phyloP scores from a whole-genome alignment of 2,797 vertebrate species.

The Aotus griseimembra region DNA sequence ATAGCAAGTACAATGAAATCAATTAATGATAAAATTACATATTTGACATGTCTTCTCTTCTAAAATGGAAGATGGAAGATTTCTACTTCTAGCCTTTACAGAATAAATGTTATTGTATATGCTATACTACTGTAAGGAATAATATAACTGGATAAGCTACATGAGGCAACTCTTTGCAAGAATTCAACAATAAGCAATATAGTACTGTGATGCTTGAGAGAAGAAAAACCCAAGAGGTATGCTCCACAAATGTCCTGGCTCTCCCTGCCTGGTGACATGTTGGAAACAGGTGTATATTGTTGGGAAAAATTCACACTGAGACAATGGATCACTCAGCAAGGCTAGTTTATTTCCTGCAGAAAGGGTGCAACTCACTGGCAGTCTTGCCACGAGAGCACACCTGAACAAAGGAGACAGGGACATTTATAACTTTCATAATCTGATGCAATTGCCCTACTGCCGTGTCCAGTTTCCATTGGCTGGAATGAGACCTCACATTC shows the following conservation, averaged over 20 bases:
- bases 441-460: too few species aligned
- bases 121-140: neutral
- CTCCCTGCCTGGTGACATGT: neutral
- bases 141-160: neutral
- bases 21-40: neutral
- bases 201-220: neutral
- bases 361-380: too few species aligned
- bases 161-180: neutral
- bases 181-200: neutral
- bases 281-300: neutral
- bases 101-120: neutral
- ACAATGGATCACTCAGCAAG: too few species aligned
- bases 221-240: neutral
- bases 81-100: neutral
- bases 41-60: neutral
- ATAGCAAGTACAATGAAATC: neutral
- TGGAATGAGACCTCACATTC: too few species aligned
- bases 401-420: too few species aligned
- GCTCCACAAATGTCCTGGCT: neutral
- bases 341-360: too few species aligned
- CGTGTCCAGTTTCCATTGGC: too few species aligned
- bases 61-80: neutral
- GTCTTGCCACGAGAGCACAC: too few species aligned
- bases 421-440: too few species aligned
- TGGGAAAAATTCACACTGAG: too few species aligned